Conservation (phyloP, 2,888 invertebrate genomes). For the Sympetrum striolatum region DNA sequence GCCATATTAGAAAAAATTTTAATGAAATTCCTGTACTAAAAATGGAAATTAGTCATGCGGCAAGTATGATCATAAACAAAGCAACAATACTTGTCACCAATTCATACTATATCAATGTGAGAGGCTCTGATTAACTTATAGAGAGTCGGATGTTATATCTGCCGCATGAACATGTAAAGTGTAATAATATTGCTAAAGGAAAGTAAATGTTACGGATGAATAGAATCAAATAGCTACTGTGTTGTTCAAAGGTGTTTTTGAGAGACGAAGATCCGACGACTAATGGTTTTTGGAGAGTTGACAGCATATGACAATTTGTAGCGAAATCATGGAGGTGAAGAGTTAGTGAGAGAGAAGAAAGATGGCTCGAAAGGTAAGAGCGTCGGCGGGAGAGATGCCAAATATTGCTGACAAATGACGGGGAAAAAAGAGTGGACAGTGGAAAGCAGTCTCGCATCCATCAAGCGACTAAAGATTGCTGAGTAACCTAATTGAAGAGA, state of each 20-base stretch:
- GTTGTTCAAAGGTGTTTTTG: not conserved
- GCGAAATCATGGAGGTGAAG: not conserved
- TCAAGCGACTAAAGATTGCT: not conserved
- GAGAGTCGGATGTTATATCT: no score
- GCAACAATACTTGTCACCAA: no score
- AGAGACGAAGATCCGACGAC: conserved; percentile 12
- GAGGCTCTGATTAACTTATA: no score
- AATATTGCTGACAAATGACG: conserved; percentile 36
- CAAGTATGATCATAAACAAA: no score
- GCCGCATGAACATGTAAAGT: no score
- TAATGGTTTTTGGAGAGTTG: conserved; percentile 9
- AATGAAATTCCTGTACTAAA: no score
- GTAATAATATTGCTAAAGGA: not conserved
- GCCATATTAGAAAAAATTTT: no score
- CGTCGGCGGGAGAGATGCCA: not conserved
- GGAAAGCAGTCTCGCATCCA: not conserved
- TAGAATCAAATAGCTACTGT: not conserved
- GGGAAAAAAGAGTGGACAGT: not conserved
- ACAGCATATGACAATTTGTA: conserved; percentile 34
- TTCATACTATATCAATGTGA: no score
- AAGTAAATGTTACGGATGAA: not conserved
- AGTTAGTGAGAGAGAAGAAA: not conserved
- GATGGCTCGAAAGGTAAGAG: not conserved
- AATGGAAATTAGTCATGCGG: no score
- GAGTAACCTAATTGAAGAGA: not conserved